Evolutionary conservation across 2,113 vertebrate species (phyloP), one percentile per base, ranked within the genome.

Genomic region (Leptobrachium leishanense): DNA sequence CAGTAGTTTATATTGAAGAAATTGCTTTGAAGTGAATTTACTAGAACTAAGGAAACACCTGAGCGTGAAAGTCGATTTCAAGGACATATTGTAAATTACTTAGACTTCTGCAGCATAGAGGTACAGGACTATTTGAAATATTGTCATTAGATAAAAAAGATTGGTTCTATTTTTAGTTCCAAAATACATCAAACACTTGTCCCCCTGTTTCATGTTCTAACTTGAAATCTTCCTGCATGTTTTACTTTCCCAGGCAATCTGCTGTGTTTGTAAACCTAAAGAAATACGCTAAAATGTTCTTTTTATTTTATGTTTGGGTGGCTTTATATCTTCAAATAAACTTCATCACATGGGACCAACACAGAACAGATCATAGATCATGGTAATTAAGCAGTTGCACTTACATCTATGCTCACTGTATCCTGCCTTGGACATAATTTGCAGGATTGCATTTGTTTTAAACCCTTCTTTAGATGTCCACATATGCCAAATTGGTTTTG

Each of bases 1-100:
- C 73, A 43, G 41, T 78, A 39, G 44, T 70, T 12, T 81, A 78
- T 84, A 74, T 82, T 54, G 7, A 72, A 77, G 79, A 82, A 82
- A 70, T 3, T 15, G 31, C 71, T 82, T 76, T 74, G 63, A 80
- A 77, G 74, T 81, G 77, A 68, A 81, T 77, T 82, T 82, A 11
- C 66, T 55, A 73, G 75, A 77, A 2, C n/a, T 64, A 10, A 79
- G 68, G 82, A 70, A 79, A 83, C 72, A 82, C 12, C 41, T 79
- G 77, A 77, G 59, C 0, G 0, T 64, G 43, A 83, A 68, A 76
- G 40, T 79, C 43, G 20, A 1, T 81, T 83, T 67, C 40, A 82
- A 83, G 55, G 54, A 12, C 0, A 57, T 62, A 43, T 15, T 77
- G 43, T 62, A 76, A 79, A 84, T 73, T 72, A 72, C 76, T 62